phyloP scores from a whole-genome alignment of 2,888 invertebrate genomes.

The Litoditis marina region DNA sequence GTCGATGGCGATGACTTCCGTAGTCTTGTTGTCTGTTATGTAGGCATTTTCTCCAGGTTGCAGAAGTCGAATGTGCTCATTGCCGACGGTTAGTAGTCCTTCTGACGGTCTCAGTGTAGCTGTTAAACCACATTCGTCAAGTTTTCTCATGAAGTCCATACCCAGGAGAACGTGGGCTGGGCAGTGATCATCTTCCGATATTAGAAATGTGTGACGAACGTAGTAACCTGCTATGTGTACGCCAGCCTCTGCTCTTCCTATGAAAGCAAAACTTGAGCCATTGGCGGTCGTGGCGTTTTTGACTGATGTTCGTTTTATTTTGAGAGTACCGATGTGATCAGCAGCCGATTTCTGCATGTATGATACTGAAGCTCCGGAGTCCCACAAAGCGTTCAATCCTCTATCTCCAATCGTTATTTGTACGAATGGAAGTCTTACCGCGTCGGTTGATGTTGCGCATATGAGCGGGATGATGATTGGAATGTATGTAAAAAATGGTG shows the following conservation, averaged over 20 bases:
- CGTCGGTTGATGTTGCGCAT: no score
- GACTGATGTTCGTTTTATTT: neutral
- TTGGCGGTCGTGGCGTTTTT: neutral
- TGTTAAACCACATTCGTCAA: neutral
- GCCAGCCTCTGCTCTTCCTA: neutral
- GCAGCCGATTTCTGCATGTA: neutral
- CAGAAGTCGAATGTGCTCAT: neutral
- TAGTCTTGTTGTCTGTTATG: neutral
- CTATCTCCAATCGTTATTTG: neutral
- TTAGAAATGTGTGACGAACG: neutral
- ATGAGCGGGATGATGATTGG: no score
- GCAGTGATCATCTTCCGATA: neutral
- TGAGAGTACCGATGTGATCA: neutral
- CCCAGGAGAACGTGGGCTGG: neutral
- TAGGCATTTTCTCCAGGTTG: neutral
- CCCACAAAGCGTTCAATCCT: neutral
- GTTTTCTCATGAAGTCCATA: neutral
- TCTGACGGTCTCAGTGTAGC: neutral
- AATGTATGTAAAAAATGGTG: no score
- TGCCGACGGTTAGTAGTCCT: neutral
- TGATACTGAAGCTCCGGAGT: constrained; percentile 3
- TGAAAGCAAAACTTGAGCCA: neutral
- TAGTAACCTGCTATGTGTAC: neutral
- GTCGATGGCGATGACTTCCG: no score
- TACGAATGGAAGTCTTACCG: no score